Base-by-base conservation (phyloP, 2,113 vertebrate species). In the Nipponia nippon region DNA sequence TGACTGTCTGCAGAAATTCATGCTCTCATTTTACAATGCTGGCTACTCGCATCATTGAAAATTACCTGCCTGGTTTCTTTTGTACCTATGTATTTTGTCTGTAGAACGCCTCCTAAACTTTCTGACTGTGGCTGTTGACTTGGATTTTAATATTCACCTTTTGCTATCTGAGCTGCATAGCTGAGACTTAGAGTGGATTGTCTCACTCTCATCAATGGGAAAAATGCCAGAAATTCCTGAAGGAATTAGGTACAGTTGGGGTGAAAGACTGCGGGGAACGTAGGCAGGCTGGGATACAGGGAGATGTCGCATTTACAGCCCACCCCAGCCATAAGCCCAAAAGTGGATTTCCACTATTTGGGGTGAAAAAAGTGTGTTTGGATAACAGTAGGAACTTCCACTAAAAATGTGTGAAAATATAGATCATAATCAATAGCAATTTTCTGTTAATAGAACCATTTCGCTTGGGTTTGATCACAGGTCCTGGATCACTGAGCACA, bases 401-500 rank as follows among this genome's bases (percentile, higher is more conserved):
- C n/a, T 92, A 40, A 80, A 87, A 90, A 88, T 32, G 27, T 72
- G 22, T 53, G 56, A 89, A 79, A 91, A 63, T 34, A 61, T 8
- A 66, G 32, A n/a, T 47, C 29, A 78, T 22, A 84, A 89, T 59
- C 44, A 72, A 65, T 17, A 73, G 26, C 5, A 16, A 78, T 67
- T 79, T 85, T 55, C 61, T 87, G 26, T 59, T 73, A 53, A 46
- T 11, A 66, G 25, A 55, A 71, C 17, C 1, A 0, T n/a, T 87
- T 80, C 18, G 2, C 19, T 47, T 38, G 47, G 10, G 20, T 71
- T 90, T 55, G 46, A 40, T 56, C 16, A 59, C 13, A 63, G 44
- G 4, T 55, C 13, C 0, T 0, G 1, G 46, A 42, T 44, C 34
- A 50, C 25, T 5, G 29, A 75, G 47, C 47, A 26, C 2, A 14